These are phyloP conservation scores for Lineus longissimus DNA, from an alignment of 1,140 invertebrate genomes.

Conservation along the genomic window DNA sequence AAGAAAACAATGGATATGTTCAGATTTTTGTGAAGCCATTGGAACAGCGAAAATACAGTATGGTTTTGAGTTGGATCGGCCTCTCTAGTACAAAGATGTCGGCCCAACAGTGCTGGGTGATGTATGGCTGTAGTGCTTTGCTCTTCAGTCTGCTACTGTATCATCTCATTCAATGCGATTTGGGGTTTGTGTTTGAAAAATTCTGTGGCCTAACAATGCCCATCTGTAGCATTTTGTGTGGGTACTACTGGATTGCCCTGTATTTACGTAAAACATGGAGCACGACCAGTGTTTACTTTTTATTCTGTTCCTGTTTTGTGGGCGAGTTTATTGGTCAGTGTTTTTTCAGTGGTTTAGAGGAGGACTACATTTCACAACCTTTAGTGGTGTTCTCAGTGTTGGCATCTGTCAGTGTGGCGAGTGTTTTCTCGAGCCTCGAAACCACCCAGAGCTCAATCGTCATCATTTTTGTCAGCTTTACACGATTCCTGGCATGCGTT, in stretches of 20 bases:
- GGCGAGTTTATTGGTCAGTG: constrained; percentile 48
- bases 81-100: constrained; percentile 31
- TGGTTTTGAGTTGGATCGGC: constrained; percentile 41
- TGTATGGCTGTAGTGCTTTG: constrained; percentile 35
- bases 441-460: constrained; percentile 44
- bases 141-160: constrained; percentile 32
- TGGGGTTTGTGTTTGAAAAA: constrained; percentile 43
- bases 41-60: constrained; percentile 39
- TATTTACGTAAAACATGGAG: constrained; percentile 49
- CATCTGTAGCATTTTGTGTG: constrained; percentile 48
- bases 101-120: constrained; percentile 34
- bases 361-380: constrained; percentile 34
- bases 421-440: constrained; percentile 49
- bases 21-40: constrained; percentile 46
- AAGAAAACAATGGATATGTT: constrained; percentile 49
- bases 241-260: constrained; percentile 50
- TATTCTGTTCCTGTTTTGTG: constrained; percentile 48
- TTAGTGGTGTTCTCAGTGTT: constrained; percentile 41
- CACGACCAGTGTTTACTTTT: constrained; percentile 50
- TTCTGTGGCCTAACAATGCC: constrained; percentile 46
- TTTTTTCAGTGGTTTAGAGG: constrained; percentile 22
- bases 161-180: constrained; percentile 40
- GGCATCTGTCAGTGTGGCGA: constrained; percentile 39
- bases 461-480: constrained; percentile 45
- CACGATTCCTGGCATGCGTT: constrained; percentile 46